Percentiles rank a stretch among this genome's conserved stretches.
Evolutionary conservation across 2,888 invertebrate genomes (phyloP).

Genomic region (Agriopis leucophaearia): DNA sequence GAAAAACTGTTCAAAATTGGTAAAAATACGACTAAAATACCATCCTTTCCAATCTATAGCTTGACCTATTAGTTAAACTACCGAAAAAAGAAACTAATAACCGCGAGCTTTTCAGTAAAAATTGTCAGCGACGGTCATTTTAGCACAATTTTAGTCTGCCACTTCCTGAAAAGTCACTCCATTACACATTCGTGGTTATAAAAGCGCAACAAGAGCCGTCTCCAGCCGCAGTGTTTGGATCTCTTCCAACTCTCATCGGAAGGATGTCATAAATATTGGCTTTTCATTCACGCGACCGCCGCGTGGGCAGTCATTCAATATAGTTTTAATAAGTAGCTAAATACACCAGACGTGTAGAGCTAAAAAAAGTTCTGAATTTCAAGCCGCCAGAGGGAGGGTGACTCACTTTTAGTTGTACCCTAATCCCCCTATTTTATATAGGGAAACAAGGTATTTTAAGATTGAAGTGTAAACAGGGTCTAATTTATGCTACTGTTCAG

Average conservation of each 20-base stretch:
- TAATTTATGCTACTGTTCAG: too few relatives aligned
- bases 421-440: background rate
- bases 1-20: background rate
- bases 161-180: background rate
- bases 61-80: too few relatives aligned
- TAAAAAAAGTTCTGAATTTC: background rate
- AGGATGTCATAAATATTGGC: slow-evolving; percentile 56
- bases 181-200: slow-evolving; percentile 5
- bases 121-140: background rate
- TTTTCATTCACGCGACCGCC: slow-evolving; percentile 58
- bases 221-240: slow-evolving; percentile 55
- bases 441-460: too few relatives aligned
- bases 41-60: too few relatives aligned
- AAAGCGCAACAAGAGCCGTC: slow-evolving; percentile 18
- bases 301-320: slow-evolving; percentile 53
- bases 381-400: background rate
- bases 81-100: too few relatives aligned
- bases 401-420: background rate
- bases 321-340: slow-evolving; percentile 6
- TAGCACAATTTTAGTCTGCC: background rate
- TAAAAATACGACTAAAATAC: too few relatives aligned
- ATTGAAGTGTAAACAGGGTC: too few relatives aligned
- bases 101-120: background rate
- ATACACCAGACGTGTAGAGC: background rate
- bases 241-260: slow-evolving; percentile 58